phyloP scores from a whole-genome alignment of 2,797 vertebrate genomes.

The Jordanella pulchra region DNA sequence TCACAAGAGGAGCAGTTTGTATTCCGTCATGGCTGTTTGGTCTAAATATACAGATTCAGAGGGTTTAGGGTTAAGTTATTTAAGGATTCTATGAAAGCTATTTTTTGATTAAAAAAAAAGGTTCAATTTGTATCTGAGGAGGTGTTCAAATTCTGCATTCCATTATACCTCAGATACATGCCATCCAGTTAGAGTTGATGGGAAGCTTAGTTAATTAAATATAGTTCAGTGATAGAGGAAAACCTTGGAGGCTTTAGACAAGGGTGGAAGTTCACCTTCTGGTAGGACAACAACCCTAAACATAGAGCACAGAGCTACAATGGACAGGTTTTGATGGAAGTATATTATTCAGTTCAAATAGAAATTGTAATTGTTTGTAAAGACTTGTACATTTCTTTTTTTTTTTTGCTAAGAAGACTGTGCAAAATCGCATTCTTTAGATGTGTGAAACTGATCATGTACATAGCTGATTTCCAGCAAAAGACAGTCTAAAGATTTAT shows the following conservation, averaged over 20 bases:
- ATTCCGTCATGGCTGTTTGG: not conserved
- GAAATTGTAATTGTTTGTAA: no score
- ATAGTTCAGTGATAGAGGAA: not conserved
- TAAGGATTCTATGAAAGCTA: no score
- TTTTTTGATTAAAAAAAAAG: no score
- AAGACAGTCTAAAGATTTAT: not conserved
- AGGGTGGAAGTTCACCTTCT: not conserved
- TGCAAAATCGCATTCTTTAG: not conserved
- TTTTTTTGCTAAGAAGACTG: not conserved
- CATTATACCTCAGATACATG: no score
- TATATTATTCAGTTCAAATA: no score
- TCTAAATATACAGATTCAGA: not conserved
- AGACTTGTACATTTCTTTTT: no score
- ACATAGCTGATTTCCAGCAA: not conserved
- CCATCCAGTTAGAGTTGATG: no score
- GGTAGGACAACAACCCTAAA: not conserved
- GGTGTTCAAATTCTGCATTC: not conserved
- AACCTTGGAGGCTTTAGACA: not conserved
- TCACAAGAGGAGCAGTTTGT: not conserved
- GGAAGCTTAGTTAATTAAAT: not conserved
- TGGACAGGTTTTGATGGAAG: not conserved
- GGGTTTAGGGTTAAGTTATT: not conserved
- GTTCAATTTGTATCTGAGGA: no score
- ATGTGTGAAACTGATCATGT: not conserved
- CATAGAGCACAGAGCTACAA: not conserved